Percentiles rank a stretch among this genome's conserved stretches.
Conservation (phyloP, 2,113 vertebrate species). For the Tyrannus savana region DNA sequence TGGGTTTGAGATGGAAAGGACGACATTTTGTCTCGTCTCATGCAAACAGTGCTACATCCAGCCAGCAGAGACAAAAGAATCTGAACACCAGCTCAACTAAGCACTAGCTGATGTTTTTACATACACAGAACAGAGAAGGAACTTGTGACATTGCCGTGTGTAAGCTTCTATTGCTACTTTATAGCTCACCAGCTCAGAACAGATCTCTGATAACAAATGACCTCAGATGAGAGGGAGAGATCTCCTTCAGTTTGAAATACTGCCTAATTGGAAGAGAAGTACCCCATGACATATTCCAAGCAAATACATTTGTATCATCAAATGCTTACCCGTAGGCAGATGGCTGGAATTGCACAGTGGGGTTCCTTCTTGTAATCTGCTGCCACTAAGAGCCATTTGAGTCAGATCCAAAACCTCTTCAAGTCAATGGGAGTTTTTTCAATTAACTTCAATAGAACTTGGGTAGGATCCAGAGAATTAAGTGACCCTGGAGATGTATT, state of each 20-base stretch:
- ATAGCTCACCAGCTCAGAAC: not conserved
- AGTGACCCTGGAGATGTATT: not conserved
- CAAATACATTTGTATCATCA: not conserved
- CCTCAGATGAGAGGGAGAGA: not conserved
- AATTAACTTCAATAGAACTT: conserved; percentile 30
- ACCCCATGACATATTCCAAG: not conserved
- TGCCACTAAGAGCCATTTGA: not conserved
- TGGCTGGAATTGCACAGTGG: conserved; percentile 22
- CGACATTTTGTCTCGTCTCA: not conserved
- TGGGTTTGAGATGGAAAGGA: not conserved
- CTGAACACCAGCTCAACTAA: not conserved
- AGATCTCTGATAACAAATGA: not conserved
- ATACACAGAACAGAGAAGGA: not conserved
- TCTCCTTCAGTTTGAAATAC: not conserved
- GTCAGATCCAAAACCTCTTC: conserved; percentile 26
- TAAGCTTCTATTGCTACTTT: not conserved
- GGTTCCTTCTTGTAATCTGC: conserved; percentile 34
- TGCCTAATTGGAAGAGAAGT: not conserved
- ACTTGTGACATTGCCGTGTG: not conserved
- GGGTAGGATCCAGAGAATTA: conserved; percentile 8
- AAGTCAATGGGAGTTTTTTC: conserved; percentile 28
- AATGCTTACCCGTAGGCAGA: conserved; percentile 31
- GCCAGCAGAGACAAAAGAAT: not conserved
- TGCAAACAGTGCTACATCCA: not conserved
- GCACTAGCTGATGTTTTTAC: not conserved